Evolutionary conservation across 1,140 invertebrate species (phyloP), one percentile per base, ranked within the genome.

Genomic region (Acromyrmex charruanus): DNA sequence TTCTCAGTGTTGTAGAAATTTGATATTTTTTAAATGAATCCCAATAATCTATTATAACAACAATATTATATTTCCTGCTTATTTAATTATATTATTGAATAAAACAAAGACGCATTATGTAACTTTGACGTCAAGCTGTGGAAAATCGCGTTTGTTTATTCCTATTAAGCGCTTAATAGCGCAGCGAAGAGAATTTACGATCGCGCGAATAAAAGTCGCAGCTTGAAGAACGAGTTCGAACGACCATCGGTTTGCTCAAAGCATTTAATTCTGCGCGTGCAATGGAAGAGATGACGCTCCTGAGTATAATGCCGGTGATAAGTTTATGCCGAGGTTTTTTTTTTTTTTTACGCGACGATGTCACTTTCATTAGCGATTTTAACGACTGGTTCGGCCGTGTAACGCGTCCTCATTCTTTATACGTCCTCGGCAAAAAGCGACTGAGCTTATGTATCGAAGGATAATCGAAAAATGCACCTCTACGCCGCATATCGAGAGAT

Each of bases 311-410:
- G 53, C 35, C 58, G 16, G 39, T 39, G 80, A 75, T 74, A 74
- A 84, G 80, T 84, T 82, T 75, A 75, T 74, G 39, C 39, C 9
- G 69, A 31, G 39, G 58, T 16, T 79, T 35, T 28, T 49, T 72
- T 59, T 49, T 72, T 61, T 72, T 59, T 51, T 72, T 21, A 28
- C 55, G 55, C 58, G 25, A 1, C 55, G 28, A 51, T 75, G 80
- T 74, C 55, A 74, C 69, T 84, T 84, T 84, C 69, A 84, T 84
- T 84, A 84, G 80, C 69, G 80, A 84, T 84, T 84, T 84, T 84
- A 84, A 84, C 80, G 80, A 84, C 80, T 84, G 80, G 80, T 84
- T 61, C 80, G 44, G 80, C 39, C 58, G 58, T 74, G 55, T 74
- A 51, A 61, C 68, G 80, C 80, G 55, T 84, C 69, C 80, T 84